Percentiles rank a stretch among this genome's conserved stretches.
Evolutionary conservation across 2,113 vertebrate genomes (phyloP).

Genomic region (Oreochromis aureus): DNA sequence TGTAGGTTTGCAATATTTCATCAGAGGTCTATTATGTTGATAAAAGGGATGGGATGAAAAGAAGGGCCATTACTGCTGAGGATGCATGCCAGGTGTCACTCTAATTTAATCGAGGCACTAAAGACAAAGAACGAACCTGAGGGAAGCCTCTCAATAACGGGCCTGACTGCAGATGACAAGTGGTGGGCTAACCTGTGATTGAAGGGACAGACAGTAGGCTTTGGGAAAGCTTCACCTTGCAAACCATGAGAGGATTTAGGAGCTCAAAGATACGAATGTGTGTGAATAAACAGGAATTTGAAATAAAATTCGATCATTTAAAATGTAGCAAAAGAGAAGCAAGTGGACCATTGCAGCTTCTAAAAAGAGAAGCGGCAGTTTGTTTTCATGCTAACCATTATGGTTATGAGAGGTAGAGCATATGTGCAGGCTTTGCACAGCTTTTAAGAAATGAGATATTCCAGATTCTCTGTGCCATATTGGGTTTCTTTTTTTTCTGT

Average conservation of each 20-base stretch:
- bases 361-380: neutral
- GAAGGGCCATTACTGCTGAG: constrained; percentile 34
- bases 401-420: neutral
- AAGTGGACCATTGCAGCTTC: neutral
- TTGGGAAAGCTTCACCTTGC: neutral
- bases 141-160: constrained; percentile 42
- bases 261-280: neutral
- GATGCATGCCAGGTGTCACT: constrained; percentile 54
- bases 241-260: neutral
- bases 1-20: constrained; percentile 41
- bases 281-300: neutral
- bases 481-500: neutral
- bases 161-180: constrained; percentile 47
- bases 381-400: constrained; percentile 5
- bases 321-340: neutral
- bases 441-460: neutral
- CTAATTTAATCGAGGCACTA: constrained; percentile 52
- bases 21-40: constrained; percentile 43
- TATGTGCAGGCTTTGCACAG: neutral
- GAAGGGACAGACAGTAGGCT: constrained; percentile 14
- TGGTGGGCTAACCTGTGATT: constrained; percentile 25
- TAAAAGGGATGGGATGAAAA: constrained; percentile 39
- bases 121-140: constrained; percentile 53
- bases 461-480: neutral
- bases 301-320: neutral